Base-by-base conservation (phyloP, 1,140 invertebrate species). In the Palaemon carinicauda region DNA sequence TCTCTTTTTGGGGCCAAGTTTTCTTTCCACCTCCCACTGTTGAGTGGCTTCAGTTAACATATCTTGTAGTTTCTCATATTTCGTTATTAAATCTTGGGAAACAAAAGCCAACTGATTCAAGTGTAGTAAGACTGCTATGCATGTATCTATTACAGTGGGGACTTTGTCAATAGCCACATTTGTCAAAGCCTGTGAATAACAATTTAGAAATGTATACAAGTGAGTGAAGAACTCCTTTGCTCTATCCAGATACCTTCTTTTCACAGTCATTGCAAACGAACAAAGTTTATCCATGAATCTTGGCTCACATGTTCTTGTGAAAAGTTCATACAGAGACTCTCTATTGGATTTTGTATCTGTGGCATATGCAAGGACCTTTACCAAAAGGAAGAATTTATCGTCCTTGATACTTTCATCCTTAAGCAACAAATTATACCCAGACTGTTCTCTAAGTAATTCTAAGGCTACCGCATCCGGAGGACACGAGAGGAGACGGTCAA, bases 301-400 rank as follows among this genome's bases (percentile, higher is more conserved):
- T 9, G 50, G 33, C 19, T 77, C 56, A 69, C 53, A 85, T n/a
- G 75, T 79, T 31, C 21, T 85, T 24, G 24, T 79, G 41, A 85
- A 78, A 17, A 85, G 56, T 1, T 85, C 74, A 79, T 50, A 71
- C 74, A 85, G 19, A 31, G 41, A 71, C 27, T 85, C 56, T 19
- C 50, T 81, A 24, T 77, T 82, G 41, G 83, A 82, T 41, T 81
- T 80, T 29, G 79, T 50, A 27, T 10, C 14, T 12, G 53, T 54
- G 29, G 79, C 78, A 12, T 52, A 31, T 14, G 88, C n/a, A 17
- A 89, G 74, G 19, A 89, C 88, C 27, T 73, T 71, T 9, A 86
- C 24, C 21, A 86, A 71, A 5, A 82, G 41, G 5, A 80, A 51
- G 5, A 87, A 21, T 53, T 71, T 73, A 1, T 54, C 52, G 3